Evolutionary conservation across 1,140 invertebrate species (phyloP).

Genomic region (Coboldia fuscipes): DNA sequence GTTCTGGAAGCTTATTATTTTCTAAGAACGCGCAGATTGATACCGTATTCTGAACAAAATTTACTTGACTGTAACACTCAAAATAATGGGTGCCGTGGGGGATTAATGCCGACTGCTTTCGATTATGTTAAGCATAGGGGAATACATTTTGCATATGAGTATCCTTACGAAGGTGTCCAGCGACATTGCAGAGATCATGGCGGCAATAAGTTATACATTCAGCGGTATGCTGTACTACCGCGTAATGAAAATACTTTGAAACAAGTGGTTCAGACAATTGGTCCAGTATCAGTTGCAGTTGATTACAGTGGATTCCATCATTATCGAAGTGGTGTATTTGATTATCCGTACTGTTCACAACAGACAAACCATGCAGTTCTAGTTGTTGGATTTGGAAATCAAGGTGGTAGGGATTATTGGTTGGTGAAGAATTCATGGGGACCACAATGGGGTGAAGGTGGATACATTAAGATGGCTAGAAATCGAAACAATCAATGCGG

Average conservation of each 20-base stretch:
- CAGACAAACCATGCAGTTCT: slow-evolving; percentile 37
- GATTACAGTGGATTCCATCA: slow-evolving; percentile 45
- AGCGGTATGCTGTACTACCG: slow-evolving; percentile 68
- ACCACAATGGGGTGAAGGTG: slow-evolving; percentile 41
- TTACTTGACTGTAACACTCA: no score
- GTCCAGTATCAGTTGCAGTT: slow-evolving; percentile 69
- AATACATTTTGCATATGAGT: slow-evolving; percentile 29
- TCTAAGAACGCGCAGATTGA: no score
- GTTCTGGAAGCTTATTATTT: no score
- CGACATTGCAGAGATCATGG: slow-evolving; percentile 35
- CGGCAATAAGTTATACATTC: slow-evolving; percentile 55
- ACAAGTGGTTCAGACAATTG: slow-evolving; percentile 61
- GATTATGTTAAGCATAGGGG: slow-evolving; percentile 43
- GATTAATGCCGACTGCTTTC: slow-evolving; percentile 40
- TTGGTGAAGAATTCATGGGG: slow-evolving; percentile 64
- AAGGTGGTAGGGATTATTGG: slow-evolving; percentile 44
- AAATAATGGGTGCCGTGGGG: slow-evolving; percentile 45
- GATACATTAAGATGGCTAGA: slow-evolving; percentile 44
- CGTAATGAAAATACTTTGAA: slow-evolving; percentile 45
- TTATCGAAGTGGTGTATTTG: slow-evolving; percentile 31
- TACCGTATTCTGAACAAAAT: no score
- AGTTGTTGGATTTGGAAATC: slow-evolving; percentile 33
- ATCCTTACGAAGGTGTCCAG: slow-evolving; percentile 26
- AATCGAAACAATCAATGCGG: slow-evolving; percentile 47
- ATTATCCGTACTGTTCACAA: slow-evolving; percentile 29